A percentile compares a stretch with the other conserved stretches of the same genome.
Evolutionary conservation across 2,888 invertebrate species (phyloP).

Genomic region (Nomada fucata): DNA sequence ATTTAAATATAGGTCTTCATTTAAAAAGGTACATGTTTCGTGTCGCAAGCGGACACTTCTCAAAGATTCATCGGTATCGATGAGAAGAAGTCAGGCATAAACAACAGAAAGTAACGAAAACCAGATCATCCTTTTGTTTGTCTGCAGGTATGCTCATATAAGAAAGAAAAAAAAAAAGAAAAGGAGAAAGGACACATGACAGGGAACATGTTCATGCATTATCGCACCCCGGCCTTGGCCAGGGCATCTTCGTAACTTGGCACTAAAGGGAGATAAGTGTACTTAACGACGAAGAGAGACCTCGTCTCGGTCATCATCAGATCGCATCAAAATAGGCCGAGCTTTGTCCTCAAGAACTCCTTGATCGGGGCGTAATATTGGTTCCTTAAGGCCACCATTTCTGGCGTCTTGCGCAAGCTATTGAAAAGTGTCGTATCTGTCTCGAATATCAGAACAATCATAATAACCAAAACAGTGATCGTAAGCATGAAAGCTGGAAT

Average conservation of each 20-base stretch:
- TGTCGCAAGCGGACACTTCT: background rate
- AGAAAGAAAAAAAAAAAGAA: background rate
- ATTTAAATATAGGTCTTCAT: conserved; percentile 11
- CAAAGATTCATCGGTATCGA: background rate
- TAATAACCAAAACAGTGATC: conserved; percentile 88
- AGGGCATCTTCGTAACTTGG: conserved; percentile 68
- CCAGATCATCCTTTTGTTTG: background rate
- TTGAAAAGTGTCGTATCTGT: conserved; percentile 90
- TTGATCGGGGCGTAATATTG: conserved; percentile 94
- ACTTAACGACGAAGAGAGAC: conserved; percentile 64
- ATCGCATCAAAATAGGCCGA: conserved; percentile 87
- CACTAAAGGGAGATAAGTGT: conserved; percentile 69
- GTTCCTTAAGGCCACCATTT: conserved; percentile 89
- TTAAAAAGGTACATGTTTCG: conserved; percentile 4
- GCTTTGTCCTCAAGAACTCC: conserved; percentile 89
- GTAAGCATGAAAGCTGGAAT: conserved; percentile 92
- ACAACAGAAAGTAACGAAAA: background rate
- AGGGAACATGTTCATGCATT: conserved; percentile 37
- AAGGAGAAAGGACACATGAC: conserved; percentile 22
- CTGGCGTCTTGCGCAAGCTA: conserved; percentile 90
- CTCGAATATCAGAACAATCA: conserved; percentile 91
- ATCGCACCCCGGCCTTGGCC: conserved; percentile 43
- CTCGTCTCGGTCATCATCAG: conserved; percentile 57
- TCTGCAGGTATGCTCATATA: conserved; percentile 1
- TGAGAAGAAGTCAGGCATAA: background rate